Percentiles rank a stretch among this genome's conserved stretches.
Evolutionary conservation across 1,140 invertebrate genomes (phyloP).

Genomic region (Muscidifurax raptorellus): DNA sequence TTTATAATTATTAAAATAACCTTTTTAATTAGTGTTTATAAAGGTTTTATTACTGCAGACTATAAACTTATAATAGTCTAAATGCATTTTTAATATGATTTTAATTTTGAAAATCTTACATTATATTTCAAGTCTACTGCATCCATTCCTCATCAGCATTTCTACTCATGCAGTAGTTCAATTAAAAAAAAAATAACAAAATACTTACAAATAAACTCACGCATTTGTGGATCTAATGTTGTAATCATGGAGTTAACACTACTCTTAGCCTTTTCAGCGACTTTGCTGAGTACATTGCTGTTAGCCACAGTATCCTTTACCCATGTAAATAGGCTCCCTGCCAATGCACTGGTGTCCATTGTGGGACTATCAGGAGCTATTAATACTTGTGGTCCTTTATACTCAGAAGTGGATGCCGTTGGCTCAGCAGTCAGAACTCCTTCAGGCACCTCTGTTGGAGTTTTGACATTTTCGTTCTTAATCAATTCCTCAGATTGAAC

Average conservation of each 20-base stretch:
- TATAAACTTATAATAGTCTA: too few relatives aligned
- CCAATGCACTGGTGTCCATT: slow-evolving; percentile 59
- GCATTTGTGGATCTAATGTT: slow-evolving; percentile 93
- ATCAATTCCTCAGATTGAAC: slow-evolving; percentile 7
- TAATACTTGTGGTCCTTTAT: slow-evolving; percentile 44
- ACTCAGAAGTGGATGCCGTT: slow-evolving; percentile 52
- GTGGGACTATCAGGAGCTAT: slow-evolving; percentile 52
- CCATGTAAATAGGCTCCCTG: slow-evolving; percentile 74
- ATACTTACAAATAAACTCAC: slow-evolving; percentile 87
- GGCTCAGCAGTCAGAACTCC: slow-evolving; percentile 42
- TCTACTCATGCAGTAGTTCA: neutral
- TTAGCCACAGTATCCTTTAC: slow-evolving; percentile 73
- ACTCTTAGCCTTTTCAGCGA: slow-evolving; percentile 88
- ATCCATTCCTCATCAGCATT: neutral
- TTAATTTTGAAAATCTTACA: too few relatives aligned
- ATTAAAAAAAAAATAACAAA: slow-evolving; percentile 23
- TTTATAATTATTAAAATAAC: too few relatives aligned
- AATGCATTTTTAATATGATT: too few relatives aligned
- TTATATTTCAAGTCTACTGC: neutral
- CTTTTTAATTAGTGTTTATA: too few relatives aligned
- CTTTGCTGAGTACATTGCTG: slow-evolving; percentile 77
- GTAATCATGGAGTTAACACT: slow-evolving; percentile 92
- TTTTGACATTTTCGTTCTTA: slow-evolving; percentile 39
- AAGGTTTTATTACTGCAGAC: too few relatives aligned
- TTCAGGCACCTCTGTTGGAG: neutral